Conservation (phyloP, 2,113 vertebrate genomes). For the Vicugna pacos region DNA sequence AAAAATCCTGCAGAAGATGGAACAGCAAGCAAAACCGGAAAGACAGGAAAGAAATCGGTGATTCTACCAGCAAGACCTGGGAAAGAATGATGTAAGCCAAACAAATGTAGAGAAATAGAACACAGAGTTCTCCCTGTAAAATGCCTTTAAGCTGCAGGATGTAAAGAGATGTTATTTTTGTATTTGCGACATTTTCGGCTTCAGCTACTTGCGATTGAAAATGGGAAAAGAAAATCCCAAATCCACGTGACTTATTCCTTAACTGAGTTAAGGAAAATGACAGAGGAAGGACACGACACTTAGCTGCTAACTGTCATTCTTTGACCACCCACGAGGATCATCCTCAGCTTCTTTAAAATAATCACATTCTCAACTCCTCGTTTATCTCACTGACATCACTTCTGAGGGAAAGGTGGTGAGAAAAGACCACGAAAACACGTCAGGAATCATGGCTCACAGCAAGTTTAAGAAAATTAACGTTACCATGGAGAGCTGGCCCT, state of each 20-base stretch:
- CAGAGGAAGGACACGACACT: constrained; percentile 44
- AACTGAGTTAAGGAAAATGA: constrained; percentile 32
- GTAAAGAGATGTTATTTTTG: constrained; percentile 78
- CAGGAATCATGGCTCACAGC: not conserved
- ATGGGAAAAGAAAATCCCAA: constrained; percentile 67
- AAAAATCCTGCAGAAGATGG: not conserved
- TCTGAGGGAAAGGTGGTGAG: not conserved
- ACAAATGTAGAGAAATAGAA: constrained; percentile 48
- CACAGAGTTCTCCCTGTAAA: constrained; percentile 26
- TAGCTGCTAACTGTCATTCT: constrained; percentile 51
- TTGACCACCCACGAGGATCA: not conserved
- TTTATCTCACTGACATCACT: not conserved
- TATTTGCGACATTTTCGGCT: constrained; percentile 77
- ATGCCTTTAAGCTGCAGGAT: constrained; percentile 63
- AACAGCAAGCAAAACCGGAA: not conserved
- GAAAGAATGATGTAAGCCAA: constrained; percentile 36
- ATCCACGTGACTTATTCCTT: constrained; percentile 37
- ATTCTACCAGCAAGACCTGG: not conserved
- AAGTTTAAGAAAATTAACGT: not conserved
- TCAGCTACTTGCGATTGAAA: constrained; percentile 68
- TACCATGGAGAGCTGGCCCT: not conserved
- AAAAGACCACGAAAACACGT: not conserved
- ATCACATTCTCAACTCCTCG: not conserved
- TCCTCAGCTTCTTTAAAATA: constrained; percentile 37
- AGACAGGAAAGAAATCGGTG: not conserved